A percentile compares a stretch with the other conserved stretches of the same genome.
Evolutionary conservation across 2,113 vertebrate genomes (phyloP).

Genomic region (Callocephalon fimbriatum): DNA sequence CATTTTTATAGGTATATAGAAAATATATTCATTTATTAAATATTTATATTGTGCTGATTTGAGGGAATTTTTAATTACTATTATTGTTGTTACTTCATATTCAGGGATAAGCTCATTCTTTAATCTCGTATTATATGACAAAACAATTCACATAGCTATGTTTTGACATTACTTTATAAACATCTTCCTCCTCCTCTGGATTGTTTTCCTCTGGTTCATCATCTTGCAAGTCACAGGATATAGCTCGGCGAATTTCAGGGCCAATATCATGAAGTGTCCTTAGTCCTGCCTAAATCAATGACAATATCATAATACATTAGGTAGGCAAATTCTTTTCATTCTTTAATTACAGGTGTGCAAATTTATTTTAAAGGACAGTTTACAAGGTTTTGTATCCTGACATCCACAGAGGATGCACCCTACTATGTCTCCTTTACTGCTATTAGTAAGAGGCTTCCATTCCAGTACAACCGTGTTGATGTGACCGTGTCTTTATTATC

Average conservation of each 20-base stretch:
- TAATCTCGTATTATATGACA: background rate
- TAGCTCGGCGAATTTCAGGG: conserved; percentile 98
- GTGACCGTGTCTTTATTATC: background rate
- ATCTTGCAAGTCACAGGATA: conserved; percentile 99
- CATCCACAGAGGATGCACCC: background rate
- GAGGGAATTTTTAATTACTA: background rate
- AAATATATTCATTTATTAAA: background rate
- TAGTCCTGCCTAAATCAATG: conserved; percentile 96
- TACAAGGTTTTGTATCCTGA: background rate
- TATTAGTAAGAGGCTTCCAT: background rate
- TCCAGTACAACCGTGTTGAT: background rate
- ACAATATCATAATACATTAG: conserved; percentile 84
- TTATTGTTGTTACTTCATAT: background rate
- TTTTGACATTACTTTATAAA: conserved; percentile 93
- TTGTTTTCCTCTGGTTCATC: conserved; percentile 96
- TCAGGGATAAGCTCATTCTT: background rate
- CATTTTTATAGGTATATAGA: background rate
- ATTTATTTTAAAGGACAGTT: background rate
- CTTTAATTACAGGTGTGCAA: background rate
- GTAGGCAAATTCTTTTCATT: background rate
- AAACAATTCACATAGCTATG: conserved; percentile 34
- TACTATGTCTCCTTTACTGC: background rate
- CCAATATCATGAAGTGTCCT: conserved; percentile 99
- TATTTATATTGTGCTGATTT: background rate
- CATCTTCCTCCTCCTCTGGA: conserved; percentile 94